A percentile compares a stretch with the other conserved stretches of the same genome.
Evolutionary conservation across 2,888 invertebrate species (phyloP).

Genomic region (Hirtodrosophila histrioides): DNA sequence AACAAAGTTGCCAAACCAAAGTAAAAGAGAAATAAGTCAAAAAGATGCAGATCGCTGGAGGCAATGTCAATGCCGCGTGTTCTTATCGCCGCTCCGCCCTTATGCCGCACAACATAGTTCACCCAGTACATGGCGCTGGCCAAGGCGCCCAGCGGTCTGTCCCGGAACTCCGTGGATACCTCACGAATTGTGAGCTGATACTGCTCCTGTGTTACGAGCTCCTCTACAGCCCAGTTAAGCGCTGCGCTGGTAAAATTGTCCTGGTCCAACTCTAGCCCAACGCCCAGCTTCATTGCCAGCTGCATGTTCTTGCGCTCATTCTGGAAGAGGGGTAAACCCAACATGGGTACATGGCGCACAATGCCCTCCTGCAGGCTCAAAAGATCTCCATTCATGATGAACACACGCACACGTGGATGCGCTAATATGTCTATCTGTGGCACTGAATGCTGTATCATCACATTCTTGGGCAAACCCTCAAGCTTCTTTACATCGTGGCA

Average conservation of each 20-base stretch:
- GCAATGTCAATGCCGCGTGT: slow-evolving; percentile 77
- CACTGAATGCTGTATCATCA: slow-evolving; percentile 85
- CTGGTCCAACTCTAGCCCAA: slow-evolving; percentile 78
- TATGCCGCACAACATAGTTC: slow-evolving; percentile 83
- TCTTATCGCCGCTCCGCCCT: slow-evolving; percentile 81
- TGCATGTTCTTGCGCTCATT: slow-evolving; percentile 83
- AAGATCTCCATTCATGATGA: slow-evolving; percentile 84
- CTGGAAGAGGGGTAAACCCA: slow-evolving; percentile 84
- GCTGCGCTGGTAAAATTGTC: slow-evolving; percentile 80
- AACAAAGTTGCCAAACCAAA: slow-evolving; percentile 63
- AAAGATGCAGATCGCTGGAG: slow-evolving; percentile 81
- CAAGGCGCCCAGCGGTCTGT: slow-evolving; percentile 82
- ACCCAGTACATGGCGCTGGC: slow-evolving; percentile 84
- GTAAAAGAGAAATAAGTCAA: slow-evolving; percentile 84
- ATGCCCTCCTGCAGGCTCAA: slow-evolving; percentile 84
- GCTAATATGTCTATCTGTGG: slow-evolving; percentile 85
- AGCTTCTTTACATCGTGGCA: slow-evolving; percentile 83
- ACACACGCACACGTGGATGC: slow-evolving; percentile 84
- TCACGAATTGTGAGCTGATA: slow-evolving; percentile 81
- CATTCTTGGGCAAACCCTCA: slow-evolving; percentile 82
- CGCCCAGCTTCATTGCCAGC: slow-evolving; percentile 74
- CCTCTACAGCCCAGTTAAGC: slow-evolving; percentile 80
- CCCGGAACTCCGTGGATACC: slow-evolving; percentile 82
- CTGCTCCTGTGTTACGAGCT: slow-evolving; percentile 80
- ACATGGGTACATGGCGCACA: slow-evolving; percentile 84